Evolutionary conservation across 2,888 invertebrate species (phyloP).

Genomic region (Lasioglossum vierecki): DNA sequence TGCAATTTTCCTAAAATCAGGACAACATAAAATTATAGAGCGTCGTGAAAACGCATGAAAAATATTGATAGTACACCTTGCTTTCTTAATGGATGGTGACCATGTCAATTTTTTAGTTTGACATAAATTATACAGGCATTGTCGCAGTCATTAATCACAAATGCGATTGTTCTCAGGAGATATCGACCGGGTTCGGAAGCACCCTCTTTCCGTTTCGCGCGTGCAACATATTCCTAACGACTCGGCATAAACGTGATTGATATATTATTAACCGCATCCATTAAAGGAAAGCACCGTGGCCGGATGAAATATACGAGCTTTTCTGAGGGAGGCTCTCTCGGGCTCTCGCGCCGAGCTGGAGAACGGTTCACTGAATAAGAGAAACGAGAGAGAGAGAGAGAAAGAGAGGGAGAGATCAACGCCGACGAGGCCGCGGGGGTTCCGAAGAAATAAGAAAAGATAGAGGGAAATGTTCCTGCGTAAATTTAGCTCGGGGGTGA

Average conservation of each 20-base stretch:
- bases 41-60: background rate
- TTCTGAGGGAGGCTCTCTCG: conserved; percentile 59
- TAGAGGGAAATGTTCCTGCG: conserved; percentile 66
- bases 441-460: conserved; percentile 61
- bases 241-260: conserved; percentile 79
- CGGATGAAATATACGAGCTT: conserved; percentile 77
- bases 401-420: conserved; percentile 38
- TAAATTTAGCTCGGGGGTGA: conserved; percentile 67
- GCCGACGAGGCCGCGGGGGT: conserved; percentile 52
- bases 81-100: background rate
- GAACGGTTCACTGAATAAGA: conserved; percentile 59
- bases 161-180: conserved; percentile 23
- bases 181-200: background rate
- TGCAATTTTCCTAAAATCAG: background rate
- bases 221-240: conserved; percentile 44
- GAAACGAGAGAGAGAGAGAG: conserved; percentile 51
- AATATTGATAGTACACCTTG: background rate
- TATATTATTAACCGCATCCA: conserved; percentile 81
- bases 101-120: background rate
- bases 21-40: background rate
- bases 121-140: background rate
- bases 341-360: conserved; percentile 29
- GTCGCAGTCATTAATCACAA: conserved; percentile 7
- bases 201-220: conserved; percentile 3
- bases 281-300: conserved; percentile 77